These are phyloP conservation scores for Kuschelorhynchus macadamiae DNA, from an alignment of 2,888 invertebrate genomes.

Conservation along the genomic window DNA sequence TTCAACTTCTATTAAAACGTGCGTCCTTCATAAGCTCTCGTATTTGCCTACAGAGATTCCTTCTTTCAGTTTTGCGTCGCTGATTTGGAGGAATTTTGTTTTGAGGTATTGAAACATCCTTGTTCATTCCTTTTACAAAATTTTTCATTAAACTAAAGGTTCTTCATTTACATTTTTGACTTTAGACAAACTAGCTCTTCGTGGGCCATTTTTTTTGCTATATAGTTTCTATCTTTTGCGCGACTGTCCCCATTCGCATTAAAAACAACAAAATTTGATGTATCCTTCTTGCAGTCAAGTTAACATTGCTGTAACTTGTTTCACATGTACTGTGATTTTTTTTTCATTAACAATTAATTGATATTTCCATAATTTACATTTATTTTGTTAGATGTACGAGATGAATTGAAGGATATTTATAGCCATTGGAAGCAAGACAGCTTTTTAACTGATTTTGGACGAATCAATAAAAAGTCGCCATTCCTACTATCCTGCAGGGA, in stretches of 20 bases:
- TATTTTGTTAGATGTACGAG: neutral
- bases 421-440: constrained; percentile 10
- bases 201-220: neutral
- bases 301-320: constrained; percentile 8
- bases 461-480: too few relatives aligned
- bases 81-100: constrained; percentile 11
- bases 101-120: constrained; percentile 11
- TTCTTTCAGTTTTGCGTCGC: constrained; percentile 12
- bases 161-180: constrained; percentile 3
- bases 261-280: neutral
- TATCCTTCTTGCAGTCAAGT: constrained; percentile 10
- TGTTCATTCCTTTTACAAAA: neutral
- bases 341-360: neutral
- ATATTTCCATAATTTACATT: neutral
- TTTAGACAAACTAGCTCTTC: constrained; percentile 1
- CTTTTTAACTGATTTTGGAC: too few relatives aligned
- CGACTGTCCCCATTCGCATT: constrained; percentile 6
- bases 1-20: constrained; percentile 5
- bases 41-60: constrained; percentile 13
- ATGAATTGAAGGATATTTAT: constrained; percentile 3
- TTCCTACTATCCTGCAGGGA: too few relatives aligned
- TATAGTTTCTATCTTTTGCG: neutral
- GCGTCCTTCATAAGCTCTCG: constrained; percentile 4
- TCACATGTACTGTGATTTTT: constrained; percentile 1
- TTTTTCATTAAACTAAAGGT: neutral